Evolutionary conservation across 1,140 invertebrate genomes (phyloP).

Genomic region (Chrysomallon squamiferum): DNA sequence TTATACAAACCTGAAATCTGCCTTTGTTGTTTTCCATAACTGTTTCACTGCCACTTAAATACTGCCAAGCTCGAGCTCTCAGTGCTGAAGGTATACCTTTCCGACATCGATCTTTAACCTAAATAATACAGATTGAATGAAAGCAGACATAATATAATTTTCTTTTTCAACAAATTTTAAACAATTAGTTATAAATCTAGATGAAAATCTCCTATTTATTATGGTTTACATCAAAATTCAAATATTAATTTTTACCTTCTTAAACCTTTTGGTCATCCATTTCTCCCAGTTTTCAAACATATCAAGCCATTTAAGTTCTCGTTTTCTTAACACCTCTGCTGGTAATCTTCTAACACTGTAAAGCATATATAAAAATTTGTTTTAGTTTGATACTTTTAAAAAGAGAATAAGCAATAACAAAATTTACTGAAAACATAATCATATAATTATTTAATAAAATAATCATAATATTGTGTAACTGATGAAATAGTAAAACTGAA

Average conservation of each 20-base stretch:
- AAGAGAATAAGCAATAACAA: too few species aligned
- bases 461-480: too few species aligned
- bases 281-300: slow-evolving; percentile 95
- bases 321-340: slow-evolving; percentile 80
- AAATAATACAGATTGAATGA: slow-evolving; percentile 15
- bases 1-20: slow-evolving; percentile 58
- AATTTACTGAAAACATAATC: too few species aligned
- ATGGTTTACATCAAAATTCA: not conserved
- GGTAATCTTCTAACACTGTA: slow-evolving; percentile 72
- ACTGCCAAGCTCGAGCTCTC: slow-evolving; percentile 89
- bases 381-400: not conserved
- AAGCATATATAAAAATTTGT: slow-evolving; percentile 33
- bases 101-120: slow-evolving; percentile 75
- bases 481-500: too few species aligned
- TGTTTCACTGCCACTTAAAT: slow-evolving; percentile 86
- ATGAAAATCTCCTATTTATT: too few species aligned
- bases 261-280: slow-evolving; percentile 92
- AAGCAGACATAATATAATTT: too few species aligned
- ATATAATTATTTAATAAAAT: too few species aligned
- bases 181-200: too few species aligned
- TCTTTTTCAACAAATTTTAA: too few species aligned
- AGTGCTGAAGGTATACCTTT: slow-evolving; percentile 92
- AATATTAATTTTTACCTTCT: slow-evolving; percentile 74
- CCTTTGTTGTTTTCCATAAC: slow-evolving; percentile 63
- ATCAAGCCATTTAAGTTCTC: slow-evolving; percentile 96